These are phyloP conservation scores for Diaprepes abbreviatus DNA, from an alignment of 2,888 invertebrate genomes.

Conservation along the genomic window DNA sequence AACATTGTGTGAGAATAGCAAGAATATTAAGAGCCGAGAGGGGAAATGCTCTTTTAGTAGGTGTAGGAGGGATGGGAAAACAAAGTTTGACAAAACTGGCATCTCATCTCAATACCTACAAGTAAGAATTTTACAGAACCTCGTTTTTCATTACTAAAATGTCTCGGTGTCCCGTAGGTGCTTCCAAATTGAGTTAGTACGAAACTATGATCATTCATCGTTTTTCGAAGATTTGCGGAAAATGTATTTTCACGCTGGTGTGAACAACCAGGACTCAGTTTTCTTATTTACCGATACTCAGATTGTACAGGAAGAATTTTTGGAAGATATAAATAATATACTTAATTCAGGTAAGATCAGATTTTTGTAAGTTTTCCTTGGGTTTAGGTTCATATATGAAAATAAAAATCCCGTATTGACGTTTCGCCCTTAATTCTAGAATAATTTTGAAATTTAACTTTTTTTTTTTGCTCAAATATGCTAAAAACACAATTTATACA, in stretches of 20 bases:
- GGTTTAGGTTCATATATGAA: too few species aligned
- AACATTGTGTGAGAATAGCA: conserved; percentile 88
- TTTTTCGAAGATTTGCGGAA: conserved; percentile 90
- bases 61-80: conserved; percentile 92
- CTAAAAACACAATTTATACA: too few species aligned
- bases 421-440: too few species aligned
- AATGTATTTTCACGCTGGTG: conserved; percentile 85
- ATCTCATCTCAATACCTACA: conserved; percentile 88
- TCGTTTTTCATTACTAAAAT: neutral
- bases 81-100: conserved; percentile 89
- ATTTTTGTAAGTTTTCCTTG: too few species aligned
- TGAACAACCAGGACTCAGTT: conserved; percentile 79
- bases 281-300: conserved; percentile 93
- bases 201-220: conserved; percentile 84
- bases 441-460: too few species aligned
- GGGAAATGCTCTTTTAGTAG: conserved; percentile 90
- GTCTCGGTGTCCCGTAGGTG: conserved; percentile 71
- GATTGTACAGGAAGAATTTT: conserved; percentile 90
- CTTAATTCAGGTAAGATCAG: conserved; percentile 80
- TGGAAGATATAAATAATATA: conserved; percentile 93
- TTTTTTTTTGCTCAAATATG: too few species aligned
- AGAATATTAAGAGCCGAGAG: conserved; percentile 88
- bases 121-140: conserved; percentile 60
- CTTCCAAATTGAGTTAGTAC: conserved; percentile 88
- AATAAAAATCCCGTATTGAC: too few species aligned